Evolutionary conservation across 2,888 invertebrate genomes (phyloP).

Genomic region (Panzeria rudis): DNA sequence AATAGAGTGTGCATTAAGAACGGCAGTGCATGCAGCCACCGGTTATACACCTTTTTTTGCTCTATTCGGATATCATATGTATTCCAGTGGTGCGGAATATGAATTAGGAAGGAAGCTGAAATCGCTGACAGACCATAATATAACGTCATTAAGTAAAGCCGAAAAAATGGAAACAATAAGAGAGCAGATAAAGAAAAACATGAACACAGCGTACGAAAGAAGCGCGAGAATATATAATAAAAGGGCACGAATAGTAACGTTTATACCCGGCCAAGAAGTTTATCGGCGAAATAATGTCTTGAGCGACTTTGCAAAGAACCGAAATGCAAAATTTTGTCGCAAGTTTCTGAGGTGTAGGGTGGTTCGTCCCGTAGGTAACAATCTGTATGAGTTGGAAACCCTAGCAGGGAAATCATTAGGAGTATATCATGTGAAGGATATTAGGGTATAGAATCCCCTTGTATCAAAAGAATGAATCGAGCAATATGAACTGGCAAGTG

Average conservation of each 20-base stretch:
- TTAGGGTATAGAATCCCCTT: too few species aligned
- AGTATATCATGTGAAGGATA: too few species aligned
- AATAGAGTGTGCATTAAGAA: not conserved
- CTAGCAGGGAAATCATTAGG: too few species aligned
- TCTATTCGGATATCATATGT: not conserved
- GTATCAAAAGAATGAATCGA: too few species aligned
- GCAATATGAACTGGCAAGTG: too few species aligned
- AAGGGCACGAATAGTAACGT: not conserved
- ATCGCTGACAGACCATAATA: not conserved
- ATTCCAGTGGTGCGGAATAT: not conserved
- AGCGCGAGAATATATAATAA: not conserved
- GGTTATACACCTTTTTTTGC: not conserved
- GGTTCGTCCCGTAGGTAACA: too few species aligned
- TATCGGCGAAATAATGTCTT: not conserved
- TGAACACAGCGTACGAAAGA: not conserved
- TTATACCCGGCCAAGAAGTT: not conserved
- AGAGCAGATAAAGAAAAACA: not conserved
- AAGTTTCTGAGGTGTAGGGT: not conserved
- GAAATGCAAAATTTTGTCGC: not conserved
- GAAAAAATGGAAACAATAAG: not conserved
- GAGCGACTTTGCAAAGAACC: not conserved
- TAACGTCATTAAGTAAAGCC: too few species aligned
- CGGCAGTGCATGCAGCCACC: not conserved
- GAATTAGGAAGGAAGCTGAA: not conserved
- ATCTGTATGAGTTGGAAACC: too few species aligned